Percentiles rank a stretch among this genome's conserved stretches.
Conservation (phyloP, 2,797 vertebrate species). For the Triplophysa yarkandensis region DNA sequence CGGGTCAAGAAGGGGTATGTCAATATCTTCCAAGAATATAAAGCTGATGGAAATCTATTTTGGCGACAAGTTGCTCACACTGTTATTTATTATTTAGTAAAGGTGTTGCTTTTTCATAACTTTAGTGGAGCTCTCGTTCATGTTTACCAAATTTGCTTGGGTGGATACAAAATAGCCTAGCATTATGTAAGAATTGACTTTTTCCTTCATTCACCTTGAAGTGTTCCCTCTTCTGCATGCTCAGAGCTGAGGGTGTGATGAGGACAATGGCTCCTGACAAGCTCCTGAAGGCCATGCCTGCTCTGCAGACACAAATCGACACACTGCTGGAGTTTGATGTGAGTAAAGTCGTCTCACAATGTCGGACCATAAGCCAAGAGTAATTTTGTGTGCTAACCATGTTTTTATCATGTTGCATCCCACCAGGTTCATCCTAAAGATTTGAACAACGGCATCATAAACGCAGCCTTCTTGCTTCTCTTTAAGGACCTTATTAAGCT, state of each 20-base stretch:
- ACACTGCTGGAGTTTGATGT: constrained; percentile 98
- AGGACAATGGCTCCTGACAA: constrained; percentile 97
- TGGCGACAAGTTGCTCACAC: constrained; percentile 4
- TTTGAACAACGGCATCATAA: constrained; percentile 97
- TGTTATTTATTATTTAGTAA: neutral
- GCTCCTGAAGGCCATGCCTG: constrained; percentile 97
- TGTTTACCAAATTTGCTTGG: neutral
- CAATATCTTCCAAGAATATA: constrained; percentile 10
- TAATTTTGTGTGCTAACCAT: neutral
- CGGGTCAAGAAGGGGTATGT: constrained; percentile 98
- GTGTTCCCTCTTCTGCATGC: constrained; percentile 42
- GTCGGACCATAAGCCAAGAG: neutral
- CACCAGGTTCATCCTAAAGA: constrained; percentile 96
- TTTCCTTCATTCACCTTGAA: constrained; percentile 9
- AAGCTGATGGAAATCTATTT: constrained; percentile 1
- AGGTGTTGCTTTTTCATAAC: no score
- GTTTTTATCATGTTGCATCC: neutral
- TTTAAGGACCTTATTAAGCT: constrained; percentile 99
- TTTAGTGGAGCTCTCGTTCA: neutral
- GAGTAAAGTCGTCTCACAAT: constrained; percentile 64
- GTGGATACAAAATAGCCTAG: neutral
- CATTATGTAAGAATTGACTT: neutral
- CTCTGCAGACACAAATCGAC: constrained; percentile 96
- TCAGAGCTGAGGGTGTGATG: constrained; percentile 96
- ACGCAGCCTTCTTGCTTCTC: constrained; percentile 93